Percentiles rank a stretch among this genome's conserved stretches.
phyloP scores from a whole-genome alignment of 2,113 vertebrate species.

The Phalacrocorax brasilianus region DNA sequence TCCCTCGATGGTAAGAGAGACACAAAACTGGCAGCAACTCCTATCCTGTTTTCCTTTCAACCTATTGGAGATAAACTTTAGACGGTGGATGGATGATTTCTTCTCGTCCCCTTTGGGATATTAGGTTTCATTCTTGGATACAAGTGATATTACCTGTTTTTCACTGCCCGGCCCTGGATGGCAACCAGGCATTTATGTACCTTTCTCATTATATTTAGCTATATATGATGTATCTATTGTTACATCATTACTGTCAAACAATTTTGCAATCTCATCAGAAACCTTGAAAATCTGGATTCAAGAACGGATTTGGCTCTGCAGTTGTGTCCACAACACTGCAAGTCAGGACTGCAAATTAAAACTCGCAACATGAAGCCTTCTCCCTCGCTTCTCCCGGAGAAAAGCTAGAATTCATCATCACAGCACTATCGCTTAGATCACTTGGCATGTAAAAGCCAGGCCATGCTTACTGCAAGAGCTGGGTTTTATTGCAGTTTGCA shows the following conservation, averaged over 20 bases:
- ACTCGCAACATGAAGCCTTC: neutral
- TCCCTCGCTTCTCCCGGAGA: neutral
- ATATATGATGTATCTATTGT: neutral
- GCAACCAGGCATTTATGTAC: neutral
- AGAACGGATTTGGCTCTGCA: neutral
- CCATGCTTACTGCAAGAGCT: neutral
- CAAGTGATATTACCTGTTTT: neutral
- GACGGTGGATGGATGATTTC: neutral
- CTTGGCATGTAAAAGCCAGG: neutral
- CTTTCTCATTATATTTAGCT: neutral
- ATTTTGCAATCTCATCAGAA: neutral
- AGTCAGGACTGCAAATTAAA: neutral
- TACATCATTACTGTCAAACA: neutral
- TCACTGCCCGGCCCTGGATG: neutral
- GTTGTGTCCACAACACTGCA: rapidly evolving
- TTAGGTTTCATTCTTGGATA: neutral
- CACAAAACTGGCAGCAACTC: neutral
- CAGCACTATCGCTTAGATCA: neutral
- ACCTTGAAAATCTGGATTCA: neutral
- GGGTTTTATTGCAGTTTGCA: neutral
- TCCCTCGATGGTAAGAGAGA: neutral
- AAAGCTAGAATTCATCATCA: neutral
- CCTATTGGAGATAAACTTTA: neutral
- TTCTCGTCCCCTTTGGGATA: neutral
- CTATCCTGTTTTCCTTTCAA: neutral